These are phyloP conservation scores for Colistium nudipinnis DNA, from an alignment of 2,113 vertebrate species.

Conservation along the genomic window DNA sequence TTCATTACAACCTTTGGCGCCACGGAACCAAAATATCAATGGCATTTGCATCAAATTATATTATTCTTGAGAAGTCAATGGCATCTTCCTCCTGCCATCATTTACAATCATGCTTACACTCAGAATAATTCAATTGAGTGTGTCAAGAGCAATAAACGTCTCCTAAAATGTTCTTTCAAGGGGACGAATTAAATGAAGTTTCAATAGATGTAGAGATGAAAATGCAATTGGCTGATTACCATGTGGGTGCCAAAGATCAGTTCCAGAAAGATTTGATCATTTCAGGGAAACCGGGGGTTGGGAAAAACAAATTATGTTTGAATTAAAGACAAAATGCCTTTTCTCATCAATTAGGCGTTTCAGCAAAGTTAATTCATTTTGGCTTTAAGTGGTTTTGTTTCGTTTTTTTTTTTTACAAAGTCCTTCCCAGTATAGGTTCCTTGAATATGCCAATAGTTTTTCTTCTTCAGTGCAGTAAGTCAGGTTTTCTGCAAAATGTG, in stretches of 20 bases:
- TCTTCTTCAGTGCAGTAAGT: not conserved
- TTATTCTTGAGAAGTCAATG: constrained; percentile 77
- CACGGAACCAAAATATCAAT: constrained; percentile 25
- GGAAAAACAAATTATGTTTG: constrained; percentile 74
- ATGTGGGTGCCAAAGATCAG: constrained; percentile 49
- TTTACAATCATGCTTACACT: constrained; percentile 81
- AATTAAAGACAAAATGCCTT: constrained; percentile 69
- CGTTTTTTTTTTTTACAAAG: constrained; percentile 30
- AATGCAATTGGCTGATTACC: constrained; percentile 81
- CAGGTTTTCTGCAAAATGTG: not conserved
- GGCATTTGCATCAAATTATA: constrained; percentile 65
- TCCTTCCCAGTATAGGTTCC: not conserved
- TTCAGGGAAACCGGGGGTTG: constrained; percentile 74
- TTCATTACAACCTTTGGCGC: constrained; percentile 10
- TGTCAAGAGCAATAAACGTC: constrained; percentile 78
- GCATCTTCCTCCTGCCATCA: constrained; percentile 76
- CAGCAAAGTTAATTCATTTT: constrained; percentile 61
- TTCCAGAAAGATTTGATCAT: constrained; percentile 57
- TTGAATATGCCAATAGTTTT: not conserved
- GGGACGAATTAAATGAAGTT: constrained; percentile 82
- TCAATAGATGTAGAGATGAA: constrained; percentile 81
- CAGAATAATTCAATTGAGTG: constrained; percentile 84
- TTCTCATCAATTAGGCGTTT: constrained; percentile 67
- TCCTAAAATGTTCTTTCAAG: constrained; percentile 83
- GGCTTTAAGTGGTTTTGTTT: constrained; percentile 36